Conservation (phyloP, 2,113 vertebrate species). For the Anser cygnoides region DNA sequence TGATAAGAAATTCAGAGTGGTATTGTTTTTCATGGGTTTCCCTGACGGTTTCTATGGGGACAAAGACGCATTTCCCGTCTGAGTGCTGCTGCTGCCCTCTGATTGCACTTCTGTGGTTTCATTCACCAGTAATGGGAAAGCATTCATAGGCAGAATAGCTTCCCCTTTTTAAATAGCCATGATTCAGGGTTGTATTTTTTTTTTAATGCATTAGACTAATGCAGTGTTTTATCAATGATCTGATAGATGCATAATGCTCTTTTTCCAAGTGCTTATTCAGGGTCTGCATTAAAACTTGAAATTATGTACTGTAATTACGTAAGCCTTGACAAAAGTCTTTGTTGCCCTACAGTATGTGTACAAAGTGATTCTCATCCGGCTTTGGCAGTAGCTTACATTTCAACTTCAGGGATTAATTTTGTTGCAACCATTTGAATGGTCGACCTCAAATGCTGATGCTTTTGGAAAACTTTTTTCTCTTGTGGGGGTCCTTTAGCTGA, state of each 20-base stretch:
- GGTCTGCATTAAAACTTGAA: slow-evolving; percentile 66
- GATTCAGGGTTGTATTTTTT: slow-evolving; percentile 64
- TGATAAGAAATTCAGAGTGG: slow-evolving; percentile 64
- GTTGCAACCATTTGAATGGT: slow-evolving; percentile 5
- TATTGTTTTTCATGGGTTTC: slow-evolving; percentile 72
- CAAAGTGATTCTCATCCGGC: slow-evolving; percentile 37
- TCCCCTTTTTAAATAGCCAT: slow-evolving; percentile 72
- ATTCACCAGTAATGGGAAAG: slow-evolving; percentile 74
- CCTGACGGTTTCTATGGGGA: slow-evolving; percentile 77
- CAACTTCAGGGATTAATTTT: slow-evolving; percentile 49
- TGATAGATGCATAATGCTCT: slow-evolving; percentile 67
- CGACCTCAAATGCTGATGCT: neutral
- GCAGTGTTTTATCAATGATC: slow-evolving; percentile 73
- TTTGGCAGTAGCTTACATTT: slow-evolving; percentile 37
- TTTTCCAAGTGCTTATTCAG: slow-evolving; percentile 57
- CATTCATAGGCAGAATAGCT: slow-evolving; percentile 71
- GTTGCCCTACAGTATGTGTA: slow-evolving; percentile 34
- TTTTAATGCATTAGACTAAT: slow-evolving; percentile 71
- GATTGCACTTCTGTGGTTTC: slow-evolving; percentile 73
- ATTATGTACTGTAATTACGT: slow-evolving; percentile 68
- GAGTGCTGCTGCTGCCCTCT: slow-evolving; percentile 66
- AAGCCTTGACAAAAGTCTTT: slow-evolving; percentile 59
- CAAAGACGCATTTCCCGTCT: slow-evolving; percentile 74
- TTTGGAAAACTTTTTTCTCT: neutral
- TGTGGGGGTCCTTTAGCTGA: neutral